Percentiles rank a stretch among this genome's conserved stretches.
Evolutionary conservation across 2,888 invertebrate species (phyloP).

Genomic region (Chalcis sispes): DNA sequence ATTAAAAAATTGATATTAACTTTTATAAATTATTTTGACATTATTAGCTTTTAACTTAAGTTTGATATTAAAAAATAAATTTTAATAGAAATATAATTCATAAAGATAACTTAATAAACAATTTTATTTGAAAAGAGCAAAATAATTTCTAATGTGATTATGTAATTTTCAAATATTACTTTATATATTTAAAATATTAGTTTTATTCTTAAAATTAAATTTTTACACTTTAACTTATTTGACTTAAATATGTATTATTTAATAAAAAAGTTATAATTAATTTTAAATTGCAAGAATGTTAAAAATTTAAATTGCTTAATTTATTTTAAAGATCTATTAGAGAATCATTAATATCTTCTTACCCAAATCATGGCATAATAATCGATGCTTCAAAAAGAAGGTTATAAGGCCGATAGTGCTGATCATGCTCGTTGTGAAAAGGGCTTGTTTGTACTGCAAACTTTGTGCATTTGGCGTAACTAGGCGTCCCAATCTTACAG

Average conservation of each 20-base stretch:
- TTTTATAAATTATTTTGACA: not conserved
- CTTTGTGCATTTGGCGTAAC: slow-evolving; percentile 74
- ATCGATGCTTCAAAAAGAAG: slow-evolving; percentile 93
- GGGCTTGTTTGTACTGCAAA: slow-evolving; percentile 81
- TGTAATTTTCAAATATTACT: no score
- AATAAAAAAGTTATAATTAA: not conserved
- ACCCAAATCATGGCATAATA: slow-evolving; percentile 94
- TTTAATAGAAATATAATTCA: not conserved
- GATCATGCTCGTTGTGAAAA: slow-evolving; percentile 86
- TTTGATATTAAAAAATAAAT: not conserved
- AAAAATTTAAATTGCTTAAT: not conserved
- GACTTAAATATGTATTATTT: no score
- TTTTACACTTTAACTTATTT: no score
- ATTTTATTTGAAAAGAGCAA: no score
- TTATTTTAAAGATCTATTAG: not conserved
- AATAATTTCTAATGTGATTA: no score
- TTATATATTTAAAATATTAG: no score
- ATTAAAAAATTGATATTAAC: slow-evolving; percentile 65
- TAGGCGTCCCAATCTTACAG: slow-evolving; percentile 80
- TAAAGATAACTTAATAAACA: not conserved
- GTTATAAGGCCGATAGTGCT: slow-evolving; percentile 89
- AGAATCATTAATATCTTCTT: slow-evolving; percentile 69
- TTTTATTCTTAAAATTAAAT: no score
- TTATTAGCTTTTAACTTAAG: no score
- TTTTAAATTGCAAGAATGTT: not conserved